Percentiles rank a stretch among this genome's conserved stretches.
phyloP scores from a whole-genome alignment of 2,888 invertebrate species.

The Drosophila niveifrons region DNA sequence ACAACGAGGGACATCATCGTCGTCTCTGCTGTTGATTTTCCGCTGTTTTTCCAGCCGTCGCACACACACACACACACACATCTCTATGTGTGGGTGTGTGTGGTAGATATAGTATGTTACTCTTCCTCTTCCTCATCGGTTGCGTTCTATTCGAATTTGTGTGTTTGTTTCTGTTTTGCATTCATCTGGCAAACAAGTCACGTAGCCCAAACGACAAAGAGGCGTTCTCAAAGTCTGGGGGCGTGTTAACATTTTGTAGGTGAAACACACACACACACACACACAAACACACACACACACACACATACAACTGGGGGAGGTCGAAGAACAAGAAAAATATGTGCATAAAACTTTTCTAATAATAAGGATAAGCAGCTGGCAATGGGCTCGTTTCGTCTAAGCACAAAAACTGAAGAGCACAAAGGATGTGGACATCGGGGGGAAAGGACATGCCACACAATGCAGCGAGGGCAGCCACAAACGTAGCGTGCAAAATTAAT shows the following conservation, averaged over 20 bases:
- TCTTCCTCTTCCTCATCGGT: conserved; percentile 25
- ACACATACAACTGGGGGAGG: conserved; percentile 36
- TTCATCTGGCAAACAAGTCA: conserved; percentile 70
- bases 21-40: conserved; percentile 63
- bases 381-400: conserved; percentile 52
- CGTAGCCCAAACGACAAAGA: conserved; percentile 46
- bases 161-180: conserved; percentile 67
- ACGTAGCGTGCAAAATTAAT: conserved; percentile 78
- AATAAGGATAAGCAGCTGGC: conserved; percentile 73
- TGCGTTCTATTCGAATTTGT: conserved; percentile 37
- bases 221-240: conserved; percentile 27
- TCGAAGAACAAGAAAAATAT: conserved; percentile 66
- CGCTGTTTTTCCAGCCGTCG: conserved; percentile 75
- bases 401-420: conserved; percentile 13
- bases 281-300: conserved; percentile 13
- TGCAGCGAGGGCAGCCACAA: conserved; percentile 43
- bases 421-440: not conserved
- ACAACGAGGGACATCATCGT: conserved; percentile 16
- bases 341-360: conserved; percentile 82
- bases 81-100: too few species aligned
- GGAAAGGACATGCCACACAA: conserved; percentile 14
- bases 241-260: conserved; percentile 47
- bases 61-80: conserved; percentile 10
- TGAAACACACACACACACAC: conserved; percentile 31
- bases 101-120: conserved; percentile 8